Base-by-base conservation (phyloP, 2,888 invertebrate species). In the Ceraclea dissimilis region DNA sequence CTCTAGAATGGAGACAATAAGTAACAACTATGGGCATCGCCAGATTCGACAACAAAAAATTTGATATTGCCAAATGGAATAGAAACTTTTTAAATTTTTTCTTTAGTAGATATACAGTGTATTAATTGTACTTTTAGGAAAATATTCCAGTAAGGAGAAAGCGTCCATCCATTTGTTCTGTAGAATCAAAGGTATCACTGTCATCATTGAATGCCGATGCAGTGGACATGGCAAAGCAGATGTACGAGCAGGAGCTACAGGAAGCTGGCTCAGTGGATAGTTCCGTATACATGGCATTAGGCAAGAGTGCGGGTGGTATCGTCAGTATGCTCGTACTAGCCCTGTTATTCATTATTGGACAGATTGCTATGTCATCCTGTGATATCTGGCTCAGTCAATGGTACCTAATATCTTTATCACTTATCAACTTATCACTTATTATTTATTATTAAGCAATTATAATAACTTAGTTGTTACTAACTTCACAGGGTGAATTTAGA, bases 301-400 rank as follows among this genome's bases (percentile, higher is more conserved):
- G 83, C 46, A 72, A 69, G 55, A 79, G 81, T 31, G 84, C 84
- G 0, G 80, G 79, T 1, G 78, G 77, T 34, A 68, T 71, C 1
- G 64, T 74, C 47, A 74, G 76, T 0, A 74, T 84, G 67, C 52
- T 75, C 0, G 22, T 80, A 0, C 68, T 84, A 8, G 68, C 78
- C 2, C 31, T 76, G 0, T 67, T 81, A 21, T 83, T 82, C 64
- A 47, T 80, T 1, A 52, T 75, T 13, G 78, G 82, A 1, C 84
- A 83, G 63, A 59, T 78, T 2, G 74, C 81, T 60, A 82, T 82
- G 54, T 82, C 83, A 0, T 77, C 80, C 0, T 79, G 82, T 0
- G 85, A 85, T 63, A 75, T 78, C 20, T 85, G 84, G 77, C 74
- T 85, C 1, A 80, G 82, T 43, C 76, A 78, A 54, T 85, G 77